Base-by-base conservation (phyloP, 2,888 invertebrate species). In the Drosophila falleni region DNA sequence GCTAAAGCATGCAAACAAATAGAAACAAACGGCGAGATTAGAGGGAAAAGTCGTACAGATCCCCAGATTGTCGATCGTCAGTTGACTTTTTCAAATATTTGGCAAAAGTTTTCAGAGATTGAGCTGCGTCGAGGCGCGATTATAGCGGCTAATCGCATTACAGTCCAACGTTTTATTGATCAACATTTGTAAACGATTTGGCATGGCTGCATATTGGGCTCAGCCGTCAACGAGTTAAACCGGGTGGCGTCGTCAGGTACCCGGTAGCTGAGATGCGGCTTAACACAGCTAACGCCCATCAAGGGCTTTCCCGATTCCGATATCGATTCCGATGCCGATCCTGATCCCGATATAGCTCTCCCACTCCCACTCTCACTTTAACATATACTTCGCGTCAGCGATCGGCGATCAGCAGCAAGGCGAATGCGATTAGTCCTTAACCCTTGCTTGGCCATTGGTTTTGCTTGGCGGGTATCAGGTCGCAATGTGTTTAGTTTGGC, bases 101-200 rank as follows among this genome's bases (percentile, higher is more conserved):
- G 68, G 77, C 64, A 81, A 80, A 82, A 76, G 80, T 90, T 84
- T 87, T 74, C 69, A 62, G 71, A 69, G 69, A 78, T 75, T 83
- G 85, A 79, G 35, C 70, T 83, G 82, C 65, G 81, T 81, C 80
- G 79, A 77, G 74, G 80, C 80, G 74, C 81, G 86, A 91, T 91
- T 91, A 92, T 87, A 86, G 90, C 85, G 90, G 90, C 81, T 91
- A 91, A 91, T 91, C 91, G 89, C 87, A 86, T 84, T 83, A 78
- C 79, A 66, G 71, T 59, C 76, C 56, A 67, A 76, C 61, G 65
- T 82, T 91, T 89, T 91, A 91, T 92, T 92, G 91, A 92, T 90
- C 92, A 92, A 91, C 91, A 92, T 91, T 92, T 90, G 90, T 90
- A 90, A 91, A 91, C 86, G 83, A 83, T 77, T 84, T 79, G 70